Evolutionary conservation across 2,113 vertebrate genomes (phyloP), one percentile per base, ranked within the genome.

Genomic region (Trinectes maculatus): DNA sequence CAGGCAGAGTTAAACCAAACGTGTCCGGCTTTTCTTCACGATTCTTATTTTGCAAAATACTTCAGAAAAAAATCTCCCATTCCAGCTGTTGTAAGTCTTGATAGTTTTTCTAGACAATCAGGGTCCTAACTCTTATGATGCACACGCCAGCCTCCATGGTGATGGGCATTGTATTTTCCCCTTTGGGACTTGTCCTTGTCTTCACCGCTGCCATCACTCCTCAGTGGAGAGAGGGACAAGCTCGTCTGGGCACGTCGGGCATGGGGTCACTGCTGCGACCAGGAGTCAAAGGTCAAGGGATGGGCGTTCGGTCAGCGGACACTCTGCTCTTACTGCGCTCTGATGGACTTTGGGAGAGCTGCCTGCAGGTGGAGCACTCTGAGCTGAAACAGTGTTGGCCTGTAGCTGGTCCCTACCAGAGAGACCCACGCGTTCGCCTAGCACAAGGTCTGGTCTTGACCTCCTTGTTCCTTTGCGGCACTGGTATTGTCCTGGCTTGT

Each of bases 341-440:
- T 0, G 93, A 93, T 3, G 93, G 93, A 8, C 71, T 94, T 0
- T 94, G 93, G 93, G 92, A 94, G 76, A 93, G 90, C 72, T 94
- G 93, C 77, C 76, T 94, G 57, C 91, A 93, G 80, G 89, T 93
- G 82, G 90, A 84, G 37, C 84, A 88, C 56, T 91, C 90, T 0
- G 92, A 94, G 70, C 77, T 93, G 51, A 92, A 90, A 69, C 90
- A 93, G 56, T 94, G 93, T 69, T 93, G 92, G 93, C 91, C 93
- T 0, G 90, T 91, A 8, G 74, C 87, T 0, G 92, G 92, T 7
- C 69, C 85, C 0, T 93, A 93, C 11, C 87, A 89, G 78, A 80
- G 77, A 22, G 92, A 94, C 59, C 55, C 74, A 0, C 82, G 87
- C 22, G 86, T 94, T 31, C 89, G 87, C 12, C 71, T 91, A 43